Evolutionary conservation across 2,797 vertebrate species (phyloP).

Genomic region (Margarornis squamiger): DNA sequence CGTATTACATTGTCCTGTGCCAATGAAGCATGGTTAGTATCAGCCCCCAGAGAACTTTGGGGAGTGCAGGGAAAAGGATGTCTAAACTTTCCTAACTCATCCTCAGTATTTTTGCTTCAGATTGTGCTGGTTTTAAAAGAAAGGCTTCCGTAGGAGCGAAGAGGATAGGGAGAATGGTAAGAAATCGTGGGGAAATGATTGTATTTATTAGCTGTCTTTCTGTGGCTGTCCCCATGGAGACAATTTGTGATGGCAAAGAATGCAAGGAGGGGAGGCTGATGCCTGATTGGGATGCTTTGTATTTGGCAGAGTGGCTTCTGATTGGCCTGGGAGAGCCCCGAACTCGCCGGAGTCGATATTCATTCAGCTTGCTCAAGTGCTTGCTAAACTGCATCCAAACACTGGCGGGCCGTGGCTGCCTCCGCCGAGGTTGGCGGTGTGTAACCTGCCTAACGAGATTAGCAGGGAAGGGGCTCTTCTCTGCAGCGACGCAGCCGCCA

Average conservation of each 20-base stretch:
- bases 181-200: slow-evolving; percentile 84
- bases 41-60: slow-evolving; percentile 63
- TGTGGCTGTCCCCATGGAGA: slow-evolving; percentile 92
- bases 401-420: slow-evolving; percentile 58
- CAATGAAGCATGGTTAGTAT: slow-evolving; percentile 77
- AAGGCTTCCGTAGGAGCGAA: not conserved
- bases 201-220: slow-evolving; percentile 89
- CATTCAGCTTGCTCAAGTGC: slow-evolving; percentile 96
- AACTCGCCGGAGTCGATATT: slow-evolving; percentile 94
- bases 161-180: slow-evolving; percentile 72
- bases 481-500: slow-evolving; percentile 21
- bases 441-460: slow-evolving; percentile 77
- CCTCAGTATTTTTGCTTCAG: slow-evolving; percentile 52
- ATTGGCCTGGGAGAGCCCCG: slow-evolving; percentile 95
- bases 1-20: slow-evolving; percentile 76
- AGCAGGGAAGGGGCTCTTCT: slow-evolving; percentile 50
- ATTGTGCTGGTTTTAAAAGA: slow-evolving; percentile 32
- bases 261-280: slow-evolving; percentile 91
- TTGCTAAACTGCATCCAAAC: slow-evolving; percentile 80
- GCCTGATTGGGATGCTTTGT: slow-evolving; percentile 99
- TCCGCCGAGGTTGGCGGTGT: slow-evolving; percentile 65
- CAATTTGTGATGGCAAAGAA: slow-evolving; percentile 98
- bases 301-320: slow-evolving; percentile 94
- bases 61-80: slow-evolving; percentile 59
- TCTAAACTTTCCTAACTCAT: slow-evolving; percentile 67